Base-by-base conservation (phyloP, 2,888 invertebrate species). In the Aphidius colemani region DNA sequence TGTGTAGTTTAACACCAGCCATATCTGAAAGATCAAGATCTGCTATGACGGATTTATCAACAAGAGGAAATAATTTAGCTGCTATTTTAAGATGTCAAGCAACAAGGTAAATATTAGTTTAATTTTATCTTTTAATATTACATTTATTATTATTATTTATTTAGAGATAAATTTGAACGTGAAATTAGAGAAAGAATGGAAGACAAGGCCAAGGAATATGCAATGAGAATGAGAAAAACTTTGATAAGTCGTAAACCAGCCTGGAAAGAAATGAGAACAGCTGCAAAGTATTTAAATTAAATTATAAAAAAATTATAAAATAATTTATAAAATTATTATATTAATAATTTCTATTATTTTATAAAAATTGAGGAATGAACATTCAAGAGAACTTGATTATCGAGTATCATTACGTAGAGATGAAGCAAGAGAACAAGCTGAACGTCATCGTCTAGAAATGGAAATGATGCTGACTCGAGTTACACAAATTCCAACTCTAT, bases 401-500 rank as follows among this genome's bases (percentile, higher is more conserved):
- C 84, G 90, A 50, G 83, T 89, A 8, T 88, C 88, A 73, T 85
- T 89, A 49, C 84, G 90, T 8, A 85, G 88, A 40, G 89, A 89
- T 59, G 90, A 90, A 77, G 90, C 90, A 65, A 84, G 87, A 71
- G 85, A 90, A 77, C 84, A 89, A 66, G 85, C 86, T 13, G 89
- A 90, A 74, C 88, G 89, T 75, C 89, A 89, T 73, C 85, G 86
- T 1, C 85, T 89, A 66, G 87, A 89, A 72, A 91, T 91, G 90
- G 89, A 90, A 74, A 78, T 88, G 69, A 91, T 91, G 90, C 83
- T 89, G 68, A 88, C 88, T 30, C 84, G 90, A 69, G 90, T 91
- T 0, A 88, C 88, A 62, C 86, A 86, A 70, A 90, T 90, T 71
- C 90, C 90, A 0, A 87, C 90, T 72, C 85, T 90, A 7, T 90